A percentile compares a stretch with the other conserved stretches of the same genome.
Conservation (phyloP, 2,888 invertebrate species). For the Drosophila fulvimacula region DNA sequence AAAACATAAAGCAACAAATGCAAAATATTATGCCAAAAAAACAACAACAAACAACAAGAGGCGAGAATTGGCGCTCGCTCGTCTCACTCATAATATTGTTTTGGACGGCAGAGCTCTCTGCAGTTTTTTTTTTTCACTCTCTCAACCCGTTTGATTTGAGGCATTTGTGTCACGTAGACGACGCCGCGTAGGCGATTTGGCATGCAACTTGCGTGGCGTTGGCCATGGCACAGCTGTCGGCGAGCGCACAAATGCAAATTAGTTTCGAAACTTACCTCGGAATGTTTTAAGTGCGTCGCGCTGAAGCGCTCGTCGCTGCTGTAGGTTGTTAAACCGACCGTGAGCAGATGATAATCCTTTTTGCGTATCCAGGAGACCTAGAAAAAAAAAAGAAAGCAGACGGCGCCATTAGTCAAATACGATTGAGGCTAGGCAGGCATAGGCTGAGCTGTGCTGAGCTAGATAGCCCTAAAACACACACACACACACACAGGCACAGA, state of each 20-base stretch:
- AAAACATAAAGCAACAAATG: conserved; percentile 10
- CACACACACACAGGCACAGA: background rate
- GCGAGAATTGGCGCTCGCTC: background rate
- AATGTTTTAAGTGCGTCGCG: conserved; percentile 93
- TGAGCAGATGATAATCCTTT: conserved; percentile 93
- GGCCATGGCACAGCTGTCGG: conserved; percentile 10
- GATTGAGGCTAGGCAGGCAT: conserved; percentile 15
- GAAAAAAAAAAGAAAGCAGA: conserved; percentile 18
- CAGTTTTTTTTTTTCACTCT: no score
- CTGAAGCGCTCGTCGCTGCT: conserved; percentile 95
- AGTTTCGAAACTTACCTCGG: conserved; percentile 88
- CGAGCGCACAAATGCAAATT: conserved; percentile 55
- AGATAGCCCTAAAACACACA: conserved; percentile 2
- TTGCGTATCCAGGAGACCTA: conserved; percentile 95
- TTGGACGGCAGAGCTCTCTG: conserved; percentile 2
- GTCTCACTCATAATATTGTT: background rate
- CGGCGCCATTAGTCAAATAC: conserved; percentile 65
- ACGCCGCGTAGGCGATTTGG: conserved; percentile 8
- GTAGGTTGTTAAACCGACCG: conserved; percentile 94
- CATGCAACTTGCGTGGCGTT: conserved; percentile 13
- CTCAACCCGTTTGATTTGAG: conserved; percentile 19
- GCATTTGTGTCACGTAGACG: conserved; percentile 62
- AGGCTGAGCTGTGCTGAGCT: background rate
- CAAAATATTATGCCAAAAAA: conserved; percentile 1
- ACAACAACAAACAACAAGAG: conserved; percentile 4